Evolutionary conservation across 2,113 vertebrate species (phyloP).

Genomic region (Gnathonemus echidnorhynchus): DNA sequence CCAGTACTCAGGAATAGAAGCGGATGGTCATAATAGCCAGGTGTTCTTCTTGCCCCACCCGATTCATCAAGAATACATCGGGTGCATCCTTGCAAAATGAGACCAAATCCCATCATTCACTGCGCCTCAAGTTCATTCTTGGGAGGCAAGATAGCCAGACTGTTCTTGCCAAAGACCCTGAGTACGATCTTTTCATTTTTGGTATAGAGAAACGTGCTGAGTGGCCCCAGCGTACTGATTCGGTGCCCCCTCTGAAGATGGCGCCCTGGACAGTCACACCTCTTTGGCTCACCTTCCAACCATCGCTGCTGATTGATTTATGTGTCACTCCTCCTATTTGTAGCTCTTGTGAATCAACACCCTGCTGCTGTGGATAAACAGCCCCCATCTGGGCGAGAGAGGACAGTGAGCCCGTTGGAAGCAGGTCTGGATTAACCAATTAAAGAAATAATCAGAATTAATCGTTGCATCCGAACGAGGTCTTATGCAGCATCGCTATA

Average conservation of each 20-base stretch:
- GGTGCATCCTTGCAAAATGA: background rate
- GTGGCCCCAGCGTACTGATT: background rate
- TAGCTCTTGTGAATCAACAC: background rate
- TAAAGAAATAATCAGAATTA: background rate
- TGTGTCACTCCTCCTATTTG: background rate
- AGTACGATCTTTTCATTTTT: background rate
- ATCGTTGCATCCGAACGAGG: background rate
- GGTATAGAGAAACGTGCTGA: background rate
- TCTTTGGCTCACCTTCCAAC: background rate
- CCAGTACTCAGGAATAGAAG: background rate
- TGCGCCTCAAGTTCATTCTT: background rate
- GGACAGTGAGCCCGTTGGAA: background rate
- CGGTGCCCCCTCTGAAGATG: background rate
- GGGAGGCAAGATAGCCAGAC: background rate
- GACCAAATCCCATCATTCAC: background rate
- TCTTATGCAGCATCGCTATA: background rate
- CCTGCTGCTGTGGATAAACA: background rate
- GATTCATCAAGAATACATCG: background rate
- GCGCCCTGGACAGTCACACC: background rate
- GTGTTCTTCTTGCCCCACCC: background rate
- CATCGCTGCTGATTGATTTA: background rate
- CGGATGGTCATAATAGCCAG: background rate
- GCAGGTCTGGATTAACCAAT: background rate
- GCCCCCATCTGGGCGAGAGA: background rate
- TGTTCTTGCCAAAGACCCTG: background rate